A percentile compares a stretch with the other conserved stretches of the same genome.
Evolutionary conservation across 1,140 invertebrate genomes (phyloP).

Genomic region (Bilobella aurantiaca): DNA sequence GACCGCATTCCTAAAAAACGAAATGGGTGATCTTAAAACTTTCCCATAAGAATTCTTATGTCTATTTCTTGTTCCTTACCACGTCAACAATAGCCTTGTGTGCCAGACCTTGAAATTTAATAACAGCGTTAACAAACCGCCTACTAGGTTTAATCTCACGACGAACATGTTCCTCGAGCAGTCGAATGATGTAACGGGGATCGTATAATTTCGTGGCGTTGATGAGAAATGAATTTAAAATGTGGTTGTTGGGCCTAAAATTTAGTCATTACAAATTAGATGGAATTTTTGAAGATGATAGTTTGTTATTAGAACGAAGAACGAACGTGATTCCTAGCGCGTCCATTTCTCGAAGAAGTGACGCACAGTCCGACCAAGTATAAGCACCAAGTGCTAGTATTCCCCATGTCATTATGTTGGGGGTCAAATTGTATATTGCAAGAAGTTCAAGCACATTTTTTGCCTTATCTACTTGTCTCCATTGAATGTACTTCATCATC

Average conservation of each 20-base stretch:
- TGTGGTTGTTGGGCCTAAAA: constrained; percentile 56
- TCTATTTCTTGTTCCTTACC: constrained; percentile 5
- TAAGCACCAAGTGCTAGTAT: constrained; percentile 66
- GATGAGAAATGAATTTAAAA: constrained; percentile 56
- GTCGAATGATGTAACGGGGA: constrained; percentile 53
- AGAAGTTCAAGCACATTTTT: constrained; percentile 57
- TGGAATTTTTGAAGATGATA: too few relatives aligned
- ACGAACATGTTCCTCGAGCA: constrained; percentile 53
- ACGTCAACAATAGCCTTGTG: constrained; percentile 11
- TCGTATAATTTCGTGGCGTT: constrained; percentile 48
- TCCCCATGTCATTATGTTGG: constrained; percentile 74
- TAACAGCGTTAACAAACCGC: constrained; percentile 18
- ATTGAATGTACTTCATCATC: constrained; percentile 62
- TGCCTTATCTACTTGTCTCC: constrained; percentile 54
- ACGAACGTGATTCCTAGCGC: constrained; percentile 47
- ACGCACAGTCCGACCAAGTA: constrained; percentile 47
- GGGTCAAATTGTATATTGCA: constrained; percentile 47
- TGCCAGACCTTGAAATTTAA: constrained; percentile 11
- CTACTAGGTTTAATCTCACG: constrained; percentile 50
- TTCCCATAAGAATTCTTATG: background rate
- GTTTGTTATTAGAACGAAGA: constrained; percentile 11
- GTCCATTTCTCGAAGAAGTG: constrained; percentile 59
- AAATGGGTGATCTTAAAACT: background rate
- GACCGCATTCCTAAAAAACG: constrained; percentile 28
- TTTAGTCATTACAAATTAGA: background rate